Evolutionary conservation across 2,113 vertebrate species (phyloP).

Genomic region (Scophthalmus maximus): DNA sequence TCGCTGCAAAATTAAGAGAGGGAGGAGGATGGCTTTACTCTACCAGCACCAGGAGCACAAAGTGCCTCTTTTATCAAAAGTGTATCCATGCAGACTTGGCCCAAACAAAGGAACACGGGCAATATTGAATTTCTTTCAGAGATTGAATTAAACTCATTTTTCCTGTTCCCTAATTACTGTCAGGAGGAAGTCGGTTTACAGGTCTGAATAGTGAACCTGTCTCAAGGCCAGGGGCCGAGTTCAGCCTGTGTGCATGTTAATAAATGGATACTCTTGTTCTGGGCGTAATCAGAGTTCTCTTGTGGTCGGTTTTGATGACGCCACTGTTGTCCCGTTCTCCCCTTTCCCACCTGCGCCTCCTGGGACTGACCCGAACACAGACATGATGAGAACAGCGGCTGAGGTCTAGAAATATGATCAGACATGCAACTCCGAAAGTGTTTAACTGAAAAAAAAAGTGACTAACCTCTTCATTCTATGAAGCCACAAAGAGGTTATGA

Average conservation of each 20-base stretch:
- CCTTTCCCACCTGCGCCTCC: not conserved
- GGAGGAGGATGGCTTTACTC: not conserved
- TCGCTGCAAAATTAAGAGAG: no score
- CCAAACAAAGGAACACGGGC: constrained; percentile 30
- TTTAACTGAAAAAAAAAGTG: not conserved
- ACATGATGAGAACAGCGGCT: not conserved
- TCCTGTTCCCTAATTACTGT: constrained; percentile 43
- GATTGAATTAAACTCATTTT: constrained; percentile 45
- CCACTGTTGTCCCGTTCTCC: constrained; percentile 9
- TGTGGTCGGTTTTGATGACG: constrained; percentile 31
- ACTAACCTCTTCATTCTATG: no score
- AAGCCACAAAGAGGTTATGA: no score
- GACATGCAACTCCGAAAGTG: not conserved
- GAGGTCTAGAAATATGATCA: not conserved
- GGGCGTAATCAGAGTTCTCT: not conserved
- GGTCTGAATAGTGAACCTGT: constrained; percentile 36
- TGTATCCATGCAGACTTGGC: constrained; percentile 34
- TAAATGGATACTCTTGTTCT: constrained; percentile 54
- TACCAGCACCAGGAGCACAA: constrained; percentile 21
- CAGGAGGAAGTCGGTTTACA: constrained; percentile 40
- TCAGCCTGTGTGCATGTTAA: constrained; percentile 22
- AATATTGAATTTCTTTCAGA: constrained; percentile 45
- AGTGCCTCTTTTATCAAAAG: constrained; percentile 47
- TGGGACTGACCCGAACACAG: constrained; percentile 31
- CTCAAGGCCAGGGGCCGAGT: constrained; percentile 37